Evolutionary conservation across 92 coral and sea anemone genomes (phyloP), one percentile per base, ranked within the genome.

Genomic region (Palythoa grandiflora): DNA sequence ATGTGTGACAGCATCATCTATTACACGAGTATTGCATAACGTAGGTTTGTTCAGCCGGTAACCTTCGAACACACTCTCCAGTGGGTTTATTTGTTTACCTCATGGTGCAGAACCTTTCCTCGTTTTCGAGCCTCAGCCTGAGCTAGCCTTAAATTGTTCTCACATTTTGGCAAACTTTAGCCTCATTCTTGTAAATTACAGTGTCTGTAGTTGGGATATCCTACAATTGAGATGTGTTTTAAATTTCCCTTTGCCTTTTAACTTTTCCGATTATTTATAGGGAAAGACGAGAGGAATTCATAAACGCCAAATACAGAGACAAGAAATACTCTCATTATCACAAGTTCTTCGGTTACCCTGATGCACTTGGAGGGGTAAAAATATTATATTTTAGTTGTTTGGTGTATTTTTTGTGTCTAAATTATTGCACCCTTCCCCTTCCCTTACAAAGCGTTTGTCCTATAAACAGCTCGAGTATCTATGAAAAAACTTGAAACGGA

Each of bases 361-460:
- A 90, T 60, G 93, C 91, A 15, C 86, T 96, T 13, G 99, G 99
- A 72, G 90, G 91, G 98, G 99, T 96, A 85, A 75, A 71, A 19
- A 10, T 44, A 28, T 39, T 14, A 3, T 70, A 14, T 28, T 9
- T 8, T 28, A 7, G 12, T 10, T 35, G 1, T 35, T 37, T 28
- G 37, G 1, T 10, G 12, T 35, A 5, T 9, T 17, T 28, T 17
- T 17, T 65, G 63, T 44, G n/a, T 57, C 63, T 16, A 12, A 57
- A 12, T 57, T 57, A 1, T 2, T 0, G n/a, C 11, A 57, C n/a
- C 3, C 28, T 28, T 28, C 28, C 28, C 28, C 28, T 28, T 28
- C 28, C 28, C 28, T 28, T 28, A 28, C 28, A 28, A 28, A 28
- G 28, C 28, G 28, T 28, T 28, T 28, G 28, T 28, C 28, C 28